Evolutionary conservation across 2,888 invertebrate species (phyloP), one percentile per base, ranked within the genome.

Genomic region (Campoletis raptor): DNA sequence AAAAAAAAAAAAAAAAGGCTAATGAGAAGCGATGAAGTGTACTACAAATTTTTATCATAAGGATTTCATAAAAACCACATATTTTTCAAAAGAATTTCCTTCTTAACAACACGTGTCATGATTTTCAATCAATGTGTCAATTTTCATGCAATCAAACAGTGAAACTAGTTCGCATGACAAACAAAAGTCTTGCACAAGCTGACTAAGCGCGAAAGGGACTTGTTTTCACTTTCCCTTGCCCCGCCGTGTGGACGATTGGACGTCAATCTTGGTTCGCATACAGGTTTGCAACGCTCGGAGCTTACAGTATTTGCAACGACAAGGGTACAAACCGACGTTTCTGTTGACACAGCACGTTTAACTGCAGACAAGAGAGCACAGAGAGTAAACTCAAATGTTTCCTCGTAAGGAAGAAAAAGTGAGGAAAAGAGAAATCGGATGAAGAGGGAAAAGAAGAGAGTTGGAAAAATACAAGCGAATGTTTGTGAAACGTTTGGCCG

Each of bases 91-190:
- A 15, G 15, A 5, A 15, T 61, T 61, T 30, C 30, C n/a, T 40
- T 42, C 15, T 69, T 15, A 4, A 15, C 15, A n/a, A 30, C 61
- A 7, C 15, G 18, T 30, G 8, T 48, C 18, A 7, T 30, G 45
- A 21, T 45, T 7, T 42, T 73, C 69, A 81, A 81, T 82, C 18
- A 52, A 85, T 78, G 85, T 73, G 10, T 73, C 66, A 48, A 89
- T 89, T 87, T 89, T 89, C 88, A 88, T 90, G 88, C 87, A 91
- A 90, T 83, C 86, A 85, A 87, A 89, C 88, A 88, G 90, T 89
- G 88, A 87, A 90, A 89, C 89, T 87, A 88, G 88, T 89, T 89
- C 73, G 79, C 86, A 30, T 64, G 85, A 83, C 87, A 89, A 90
- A 88, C 89, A 89, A 89, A 87, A 83, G 85, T 45, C 8, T 70